phyloP scores from a whole-genome alignment of 2,113 vertebrate species.

The Callospermophilus lateralis region DNA sequence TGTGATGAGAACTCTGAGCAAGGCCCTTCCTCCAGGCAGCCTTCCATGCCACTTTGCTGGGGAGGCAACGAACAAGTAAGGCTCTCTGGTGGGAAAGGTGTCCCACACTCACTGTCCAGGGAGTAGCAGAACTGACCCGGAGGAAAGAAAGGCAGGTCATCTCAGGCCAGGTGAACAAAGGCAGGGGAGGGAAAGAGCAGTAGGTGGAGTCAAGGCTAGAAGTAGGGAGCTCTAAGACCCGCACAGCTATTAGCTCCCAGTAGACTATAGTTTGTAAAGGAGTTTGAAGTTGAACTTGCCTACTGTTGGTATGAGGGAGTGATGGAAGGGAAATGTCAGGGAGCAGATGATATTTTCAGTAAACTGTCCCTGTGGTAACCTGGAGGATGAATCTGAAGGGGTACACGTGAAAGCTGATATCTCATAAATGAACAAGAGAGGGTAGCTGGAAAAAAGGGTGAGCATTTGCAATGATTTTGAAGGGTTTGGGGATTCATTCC shows the following conservation, averaged over 20 bases:
- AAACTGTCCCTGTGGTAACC: not conserved
- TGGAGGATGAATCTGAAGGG: not conserved
- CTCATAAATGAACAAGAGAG: not conserved
- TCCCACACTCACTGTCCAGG: not conserved
- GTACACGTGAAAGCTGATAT: not conserved
- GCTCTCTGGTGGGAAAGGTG: not conserved
- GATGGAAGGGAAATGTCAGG: not conserved
- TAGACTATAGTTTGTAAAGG: not conserved
- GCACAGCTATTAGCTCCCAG: not conserved
- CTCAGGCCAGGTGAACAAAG: not conserved
- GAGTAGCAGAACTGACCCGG: not conserved
- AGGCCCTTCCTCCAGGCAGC: not conserved
- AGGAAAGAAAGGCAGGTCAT: not conserved
- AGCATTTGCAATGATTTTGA: not conserved
- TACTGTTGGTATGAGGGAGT: not conserved
- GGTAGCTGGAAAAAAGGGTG: not conserved
- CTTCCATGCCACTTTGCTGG: not conserved
- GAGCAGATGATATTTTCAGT: not conserved
- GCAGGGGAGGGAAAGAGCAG: not conserved
- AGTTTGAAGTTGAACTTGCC: conserved; percentile 10
- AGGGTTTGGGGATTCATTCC: not conserved
- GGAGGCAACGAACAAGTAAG: not conserved
- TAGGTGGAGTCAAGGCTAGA: not conserved
- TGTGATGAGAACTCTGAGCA: not conserved
- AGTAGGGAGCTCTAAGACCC: not conserved